phyloP scores from a whole-genome alignment of 2,113 vertebrate species.

The Vimba vimba region DNA sequence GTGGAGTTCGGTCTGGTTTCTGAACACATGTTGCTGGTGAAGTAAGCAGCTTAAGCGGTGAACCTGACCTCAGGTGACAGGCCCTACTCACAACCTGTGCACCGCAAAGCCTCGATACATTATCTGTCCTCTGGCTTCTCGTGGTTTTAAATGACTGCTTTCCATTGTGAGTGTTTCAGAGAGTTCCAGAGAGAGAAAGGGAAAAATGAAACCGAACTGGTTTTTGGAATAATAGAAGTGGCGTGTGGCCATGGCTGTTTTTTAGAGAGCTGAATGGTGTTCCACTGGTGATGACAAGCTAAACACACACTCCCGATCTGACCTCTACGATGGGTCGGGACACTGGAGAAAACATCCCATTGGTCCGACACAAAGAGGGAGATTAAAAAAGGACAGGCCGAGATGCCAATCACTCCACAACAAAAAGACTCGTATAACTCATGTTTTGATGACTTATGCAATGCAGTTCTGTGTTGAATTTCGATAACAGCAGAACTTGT shows the following conservation, averaged over 20 bases:
- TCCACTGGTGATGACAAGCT: conserved; percentile 6
- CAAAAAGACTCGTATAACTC: not conserved
- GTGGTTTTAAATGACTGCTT: conserved; percentile 53
- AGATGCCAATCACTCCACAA: not conserved
- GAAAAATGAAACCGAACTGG: conserved; percentile 51
- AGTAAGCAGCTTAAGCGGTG: conserved; percentile 47
- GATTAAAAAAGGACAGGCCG: not conserved
- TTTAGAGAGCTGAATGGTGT: conserved; percentile 14
- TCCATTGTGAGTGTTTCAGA: conserved; percentile 21
- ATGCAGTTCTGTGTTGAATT: too few species aligned
- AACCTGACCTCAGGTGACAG: conserved; percentile 42
- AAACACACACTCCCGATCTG: conserved; percentile 29
- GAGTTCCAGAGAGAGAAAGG: conserved; percentile 42
- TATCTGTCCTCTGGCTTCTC: conserved; percentile 39
- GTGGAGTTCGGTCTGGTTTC: conserved; percentile 4
- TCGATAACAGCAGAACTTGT: not conserved
- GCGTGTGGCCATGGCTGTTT: conserved; percentile 19
- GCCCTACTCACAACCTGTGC: conserved; percentile 33
- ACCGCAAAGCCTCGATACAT: conserved; percentile 39
- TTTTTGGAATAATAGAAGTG: conserved; percentile 46
- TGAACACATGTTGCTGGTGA: conserved; percentile 51
- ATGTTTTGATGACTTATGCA: not conserved
- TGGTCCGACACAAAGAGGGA: conserved; percentile 6
- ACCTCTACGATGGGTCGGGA: conserved; percentile 18
- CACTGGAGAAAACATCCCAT: not conserved